Evolutionary conservation across 2,797 vertebrate genomes (phyloP).

Genomic region (Oreortyx pictus): DNA sequence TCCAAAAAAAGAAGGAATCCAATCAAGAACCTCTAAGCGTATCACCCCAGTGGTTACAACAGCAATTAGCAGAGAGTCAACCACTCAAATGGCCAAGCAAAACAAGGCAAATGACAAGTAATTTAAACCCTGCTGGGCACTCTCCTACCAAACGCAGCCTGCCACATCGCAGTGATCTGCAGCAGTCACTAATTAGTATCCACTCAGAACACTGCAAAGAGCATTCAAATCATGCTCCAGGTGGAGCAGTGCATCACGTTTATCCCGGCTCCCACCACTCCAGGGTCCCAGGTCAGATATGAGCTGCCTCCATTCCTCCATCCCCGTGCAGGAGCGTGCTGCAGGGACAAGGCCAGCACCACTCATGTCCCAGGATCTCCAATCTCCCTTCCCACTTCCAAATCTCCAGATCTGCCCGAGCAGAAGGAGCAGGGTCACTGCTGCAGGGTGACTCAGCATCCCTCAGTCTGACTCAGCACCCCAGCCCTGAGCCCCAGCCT

Average conservation of each 20-base stretch:
- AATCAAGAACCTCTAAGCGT: constrained; percentile 38
- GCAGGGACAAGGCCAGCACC: not conserved
- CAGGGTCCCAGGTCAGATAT: not conserved
- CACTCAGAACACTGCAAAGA: constrained; percentile 13
- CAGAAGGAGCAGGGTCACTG: not conserved
- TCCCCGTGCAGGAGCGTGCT: fast-evolving
- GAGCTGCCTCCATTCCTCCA: not conserved
- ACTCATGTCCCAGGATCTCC: not conserved
- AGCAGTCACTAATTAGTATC: constrained; percentile 42
- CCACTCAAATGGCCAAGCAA: constrained; percentile 64
- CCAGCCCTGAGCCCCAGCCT: not conserved
- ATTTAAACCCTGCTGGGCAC: constrained; percentile 66
- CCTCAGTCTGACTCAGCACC: not conserved
- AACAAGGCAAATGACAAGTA: constrained; percentile 68
- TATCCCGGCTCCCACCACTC: not conserved
- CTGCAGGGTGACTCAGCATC: not conserved
- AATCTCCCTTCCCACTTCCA: not conserved
- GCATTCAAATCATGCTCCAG: not conserved
- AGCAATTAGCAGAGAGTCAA: constrained; percentile 67
- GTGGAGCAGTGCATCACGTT: not conserved
- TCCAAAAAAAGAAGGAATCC: constrained; percentile 8
- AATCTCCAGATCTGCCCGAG: not conserved
- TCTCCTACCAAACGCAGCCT: constrained; percentile 19
- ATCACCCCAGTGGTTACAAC: constrained; percentile 34
- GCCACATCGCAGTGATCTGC: constrained; percentile 28